These are phyloP conservation scores for Patella depressa DNA, from an alignment of 2,888 invertebrate species.

Conservation along the genomic window DNA sequence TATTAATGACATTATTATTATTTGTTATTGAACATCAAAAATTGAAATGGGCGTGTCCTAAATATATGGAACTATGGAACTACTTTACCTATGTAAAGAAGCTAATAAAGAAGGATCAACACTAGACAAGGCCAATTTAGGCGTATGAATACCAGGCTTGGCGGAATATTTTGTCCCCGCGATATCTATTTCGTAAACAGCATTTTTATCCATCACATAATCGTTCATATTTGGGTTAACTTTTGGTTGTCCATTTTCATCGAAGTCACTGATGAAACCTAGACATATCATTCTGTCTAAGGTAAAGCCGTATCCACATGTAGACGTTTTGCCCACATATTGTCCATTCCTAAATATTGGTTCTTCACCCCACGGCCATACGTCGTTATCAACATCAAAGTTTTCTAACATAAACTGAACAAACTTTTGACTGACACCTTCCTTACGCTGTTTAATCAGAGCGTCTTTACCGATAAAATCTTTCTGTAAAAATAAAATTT, in stretches of 20 bases:
- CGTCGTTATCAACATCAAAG: conserved; percentile 89
- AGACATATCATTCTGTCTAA: conserved; percentile 84
- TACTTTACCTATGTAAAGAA: neutral
- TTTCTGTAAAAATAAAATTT: conserved; percentile 43
- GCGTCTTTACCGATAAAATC: conserved; percentile 92
- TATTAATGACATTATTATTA: no score
- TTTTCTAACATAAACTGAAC: conserved; percentile 92
- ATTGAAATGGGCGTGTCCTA: no score
- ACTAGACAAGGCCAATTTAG: conserved; percentile 68
- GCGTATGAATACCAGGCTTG: conserved; percentile 80
- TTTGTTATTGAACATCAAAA: no score
- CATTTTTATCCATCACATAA: conserved; percentile 72
- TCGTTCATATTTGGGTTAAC: conserved; percentile 77
- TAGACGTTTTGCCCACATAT: conserved; percentile 93
- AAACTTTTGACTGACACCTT: conserved; percentile 90
- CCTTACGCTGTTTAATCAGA: conserved; percentile 84
- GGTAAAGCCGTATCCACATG: conserved; percentile 88
- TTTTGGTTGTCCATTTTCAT: conserved; percentile 78
- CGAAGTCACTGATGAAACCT: conserved; percentile 91
- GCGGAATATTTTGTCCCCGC: conserved; percentile 86
- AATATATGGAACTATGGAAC: no score
- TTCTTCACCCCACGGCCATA: conserved; percentile 97
- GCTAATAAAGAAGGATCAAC: conserved; percentile 47
- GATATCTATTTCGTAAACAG: conserved; percentile 94
- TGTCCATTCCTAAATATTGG: conserved; percentile 93